Conservation (phyloP, 2,888 invertebrate species). For the Parascotia fuliginaria region DNA sequence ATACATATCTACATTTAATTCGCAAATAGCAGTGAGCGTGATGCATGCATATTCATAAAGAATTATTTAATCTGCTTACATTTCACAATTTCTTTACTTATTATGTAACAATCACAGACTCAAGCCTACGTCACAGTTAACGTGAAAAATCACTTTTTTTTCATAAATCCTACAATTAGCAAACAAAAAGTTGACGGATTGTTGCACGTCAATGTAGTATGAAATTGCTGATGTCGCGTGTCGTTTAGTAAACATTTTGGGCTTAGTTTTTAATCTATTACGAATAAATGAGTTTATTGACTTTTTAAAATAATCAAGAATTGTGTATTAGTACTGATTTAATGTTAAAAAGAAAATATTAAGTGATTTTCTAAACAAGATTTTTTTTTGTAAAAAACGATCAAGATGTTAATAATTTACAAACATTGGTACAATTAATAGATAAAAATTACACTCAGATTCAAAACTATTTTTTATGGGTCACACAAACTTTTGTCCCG, state of each 20-base stretch:
- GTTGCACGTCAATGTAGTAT: conserved; percentile 29
- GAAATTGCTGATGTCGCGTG: conserved; percentile 1
- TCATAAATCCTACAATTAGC: conserved; percentile 17
- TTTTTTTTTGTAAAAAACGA: no score
- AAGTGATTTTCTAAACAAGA: no score
- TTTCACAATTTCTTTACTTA: conserved; percentile 13
- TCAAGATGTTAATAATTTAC: no score
- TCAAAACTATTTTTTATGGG: no score
- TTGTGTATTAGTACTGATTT: no score
- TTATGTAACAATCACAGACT: conserved; percentile 1
- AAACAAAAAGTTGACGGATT: conserved; percentile 25
- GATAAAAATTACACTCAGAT: no score
- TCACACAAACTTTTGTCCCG: no score
- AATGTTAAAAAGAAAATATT: no score
- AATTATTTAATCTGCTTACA: conserved; percentile 10
- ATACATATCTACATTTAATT: conserved; percentile 6
- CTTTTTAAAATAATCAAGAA: no score
- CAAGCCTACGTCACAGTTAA: conserved; percentile 24
- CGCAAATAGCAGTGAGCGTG: conserved; percentile 3
- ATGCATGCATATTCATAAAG: conserved; percentile 11
- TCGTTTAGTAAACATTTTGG: neutral
- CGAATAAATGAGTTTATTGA: no score
- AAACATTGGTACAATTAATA: no score
- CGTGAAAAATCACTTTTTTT: conserved; percentile 35
- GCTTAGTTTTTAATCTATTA: neutral